Evolutionary conservation across 2,113 vertebrate genomes (phyloP), one percentile per base, ranked within the genome.

Genomic region (Dissostichus mawsoni): DNA sequence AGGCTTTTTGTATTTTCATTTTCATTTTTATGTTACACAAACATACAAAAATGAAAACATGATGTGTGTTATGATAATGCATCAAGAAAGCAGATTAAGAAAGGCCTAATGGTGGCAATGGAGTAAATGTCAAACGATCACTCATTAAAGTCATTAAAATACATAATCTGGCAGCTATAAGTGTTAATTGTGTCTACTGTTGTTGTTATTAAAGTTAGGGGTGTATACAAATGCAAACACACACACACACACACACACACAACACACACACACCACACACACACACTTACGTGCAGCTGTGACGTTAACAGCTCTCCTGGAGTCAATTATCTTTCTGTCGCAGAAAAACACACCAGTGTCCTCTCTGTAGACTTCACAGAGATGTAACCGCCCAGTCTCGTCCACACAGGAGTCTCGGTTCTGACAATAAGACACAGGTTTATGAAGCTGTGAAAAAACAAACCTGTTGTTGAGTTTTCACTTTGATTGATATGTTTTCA

Each of bases 281-380:
- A 68, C 10, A 70, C 1, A 85, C 94, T 90, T 83, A 93, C 94
- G 18, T 79, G 81, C 20, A 20, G 61, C 91, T 16, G 6, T 87
- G 50, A 89, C 85, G 0, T 82, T 80, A 41, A 96, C 83, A 64
- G 90, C 61, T 44, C 95, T 95, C 93, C 96, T 95, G 59, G 69
- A 50, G 57, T 96, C 92, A 25, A 12, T 36, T 0, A 69, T 79
- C 18, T 93, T 92, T 84, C 59, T 66, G 74, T 97, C 96, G 87
- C 97, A 98, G 12, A 94, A 92, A 1, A 95, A 97, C 0, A 55
- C 83, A 47, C 92, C 95, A 23, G 66, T 5, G 75, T 98, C 90
- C 3, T 57, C 0, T 8, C 75, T 86, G 52, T 41, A 41, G 36
- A 95, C 87, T 12, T 36, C 10, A 17, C 51, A 61, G 59, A 97